Evolutionary conservation across 92 coral and sea anemone genomes (phyloP), one percentile per base, ranked within the genome.

Genomic region (Scolanthus callimorphus): DNA sequence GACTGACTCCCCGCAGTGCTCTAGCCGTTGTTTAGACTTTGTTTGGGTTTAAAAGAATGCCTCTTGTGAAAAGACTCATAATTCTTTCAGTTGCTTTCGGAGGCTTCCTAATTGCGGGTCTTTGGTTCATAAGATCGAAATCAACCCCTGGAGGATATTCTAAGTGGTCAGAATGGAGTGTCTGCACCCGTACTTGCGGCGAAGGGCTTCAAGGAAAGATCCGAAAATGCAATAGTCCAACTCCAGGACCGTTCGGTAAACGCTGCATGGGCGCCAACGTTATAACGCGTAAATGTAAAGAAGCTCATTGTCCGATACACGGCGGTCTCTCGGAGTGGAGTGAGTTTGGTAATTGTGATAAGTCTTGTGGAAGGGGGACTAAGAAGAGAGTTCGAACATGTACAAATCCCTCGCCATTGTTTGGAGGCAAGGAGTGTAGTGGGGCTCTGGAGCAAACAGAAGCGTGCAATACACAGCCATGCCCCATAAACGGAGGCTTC

Each of bases 401-500:
- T 29, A 49, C 89, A 6, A 76, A 69, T 44, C 89, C 89, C 0
- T 30, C 63, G 1, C 89, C 89, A 1, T 62, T 57, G 43, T 64
- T 29, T 34, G 82, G 52, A 3, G 89, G 89, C 17, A 70, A 63
- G 31, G 29, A 52, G 25, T 82, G 89, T 48, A 64, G 43, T 21
- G 89, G 73, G 13, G 20, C 30, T 0, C 9, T 17, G 31, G 79
- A 82, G 52, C 74, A 69, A 46, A 75, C 74, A 0, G 21, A 50
- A 29, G 13, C 49, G 3, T 82, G 89, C 51, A 75, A 69, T 38
- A 38, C 43, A 21, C 74, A 76, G 26, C 78, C 67, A 13, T 82
- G 89, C 34, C 83, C 89, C 0, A 34, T 82, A 11, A 31, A 82
- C 31, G 89, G 89, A 19, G 69, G 79, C 9, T 82, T 62, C 65